These are phyloP conservation scores for Tetragonisca angustula DNA, from an alignment of 2,888 invertebrate species.

Conservation along the genomic window DNA sequence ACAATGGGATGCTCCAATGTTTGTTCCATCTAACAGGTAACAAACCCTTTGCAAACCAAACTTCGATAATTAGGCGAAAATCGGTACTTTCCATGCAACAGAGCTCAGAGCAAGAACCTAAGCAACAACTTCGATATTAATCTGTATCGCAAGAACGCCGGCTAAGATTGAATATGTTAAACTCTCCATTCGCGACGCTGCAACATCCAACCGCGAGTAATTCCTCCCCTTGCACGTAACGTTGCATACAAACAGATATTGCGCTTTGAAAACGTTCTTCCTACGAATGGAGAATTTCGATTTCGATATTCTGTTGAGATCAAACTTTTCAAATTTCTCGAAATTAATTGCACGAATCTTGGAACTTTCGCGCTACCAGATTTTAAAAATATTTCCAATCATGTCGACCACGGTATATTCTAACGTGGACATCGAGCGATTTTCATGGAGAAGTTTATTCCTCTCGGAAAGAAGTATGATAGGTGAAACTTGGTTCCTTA, in stretches of 20 bases:
- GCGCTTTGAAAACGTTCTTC: neutral
- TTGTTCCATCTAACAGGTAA: neutral
- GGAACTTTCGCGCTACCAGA: neutral
- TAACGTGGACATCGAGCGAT: neutral
- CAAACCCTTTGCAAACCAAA: neutral
- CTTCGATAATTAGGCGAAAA: conserved; percentile 20
- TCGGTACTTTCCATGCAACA: conserved; percentile 18
- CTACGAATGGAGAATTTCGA: no score
- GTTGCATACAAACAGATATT: neutral
- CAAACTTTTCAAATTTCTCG: neutral
- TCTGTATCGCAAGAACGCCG: neutral
- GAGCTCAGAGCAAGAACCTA: neutral
- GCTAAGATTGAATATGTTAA: conserved; percentile 5
- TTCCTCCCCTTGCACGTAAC: neutral
- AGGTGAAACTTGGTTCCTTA: no score
- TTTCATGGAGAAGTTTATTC: neutral
- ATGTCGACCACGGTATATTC: neutral
- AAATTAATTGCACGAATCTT: neutral
- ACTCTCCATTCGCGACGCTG: neutral
- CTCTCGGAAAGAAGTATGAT: neutral
- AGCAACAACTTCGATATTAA: conserved; percentile 16
- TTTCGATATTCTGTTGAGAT: no score
- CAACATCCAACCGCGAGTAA: neutral
- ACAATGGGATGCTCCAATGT: neutral
- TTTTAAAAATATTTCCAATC: neutral